Conservation (phyloP, 2,888 invertebrate genomes). For the Aelia acuminata region DNA sequence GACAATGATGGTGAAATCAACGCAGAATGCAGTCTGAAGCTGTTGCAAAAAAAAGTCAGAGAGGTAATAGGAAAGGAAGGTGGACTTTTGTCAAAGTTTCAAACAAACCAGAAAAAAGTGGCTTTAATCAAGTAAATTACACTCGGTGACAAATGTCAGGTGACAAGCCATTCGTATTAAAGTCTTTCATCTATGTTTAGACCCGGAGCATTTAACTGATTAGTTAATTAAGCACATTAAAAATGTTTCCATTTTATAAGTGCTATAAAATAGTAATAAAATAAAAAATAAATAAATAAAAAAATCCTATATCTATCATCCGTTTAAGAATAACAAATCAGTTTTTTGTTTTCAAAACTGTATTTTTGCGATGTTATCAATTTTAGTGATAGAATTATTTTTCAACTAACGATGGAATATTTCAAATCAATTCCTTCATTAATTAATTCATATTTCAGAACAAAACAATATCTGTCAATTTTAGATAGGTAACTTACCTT, state of each 20-base stretch:
- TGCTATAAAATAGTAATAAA: background rate
- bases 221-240: background rate
- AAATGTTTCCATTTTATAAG: background rate
- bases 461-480: no score
- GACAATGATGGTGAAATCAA: background rate
- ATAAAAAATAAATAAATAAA: background rate
- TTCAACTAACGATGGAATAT: no score
- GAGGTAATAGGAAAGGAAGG: slow-evolving; percentile 27
- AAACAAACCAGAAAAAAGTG: background rate
- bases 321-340: no score
- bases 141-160: background rate
- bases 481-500: no score
- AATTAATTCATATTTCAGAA: no score
- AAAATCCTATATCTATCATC: background rate
- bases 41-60: slow-evolving; percentile 44
- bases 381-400: no score
- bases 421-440: no score
- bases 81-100: background rate
- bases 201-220: background rate
- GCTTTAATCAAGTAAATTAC: slow-evolving; percentile 1
- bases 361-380: no score
- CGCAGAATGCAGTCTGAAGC: slow-evolving; percentile 42
- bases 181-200: slow-evolving; percentile 14
- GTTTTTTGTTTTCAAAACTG: no score
- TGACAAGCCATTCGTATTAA: background rate